Percentiles rank a stretch among this genome's conserved stretches.
Evolutionary conservation across 2,113 vertebrate genomes (phyloP).

Genomic region (Callipepla squamata): DNA sequence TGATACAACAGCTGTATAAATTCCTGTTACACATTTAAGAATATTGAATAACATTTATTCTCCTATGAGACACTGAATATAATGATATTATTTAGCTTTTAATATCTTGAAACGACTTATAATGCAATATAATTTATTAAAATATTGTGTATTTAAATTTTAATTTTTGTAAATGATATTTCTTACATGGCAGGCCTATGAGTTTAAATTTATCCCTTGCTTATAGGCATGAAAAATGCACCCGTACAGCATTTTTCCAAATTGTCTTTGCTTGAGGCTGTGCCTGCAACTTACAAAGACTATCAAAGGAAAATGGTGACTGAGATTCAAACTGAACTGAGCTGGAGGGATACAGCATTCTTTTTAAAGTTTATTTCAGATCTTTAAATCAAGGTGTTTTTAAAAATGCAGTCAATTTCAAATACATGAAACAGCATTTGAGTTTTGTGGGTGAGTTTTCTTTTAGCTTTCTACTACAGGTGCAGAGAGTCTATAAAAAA

Average conservation of each 20-base stretch:
- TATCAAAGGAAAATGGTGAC: slow-evolving; percentile 56
- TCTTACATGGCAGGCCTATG: neutral
- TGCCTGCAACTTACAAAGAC: slow-evolving; percentile 43
- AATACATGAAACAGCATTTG: slow-evolving; percentile 40
- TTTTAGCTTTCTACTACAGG: neutral
- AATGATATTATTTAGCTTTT: neutral
- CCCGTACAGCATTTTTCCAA: neutral
- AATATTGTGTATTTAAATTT: neutral
- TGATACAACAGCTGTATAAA: neutral
- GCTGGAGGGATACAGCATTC: slow-evolving; percentile 18
- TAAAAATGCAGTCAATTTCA: neutral
- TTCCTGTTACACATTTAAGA: neutral
- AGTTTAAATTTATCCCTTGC: neutral
- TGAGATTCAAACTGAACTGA: slow-evolving; percentile 39
- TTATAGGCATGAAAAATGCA: neutral
- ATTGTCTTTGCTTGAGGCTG: slow-evolving; percentile 10
- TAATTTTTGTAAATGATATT: neutral
- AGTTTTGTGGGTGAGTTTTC: neutral
- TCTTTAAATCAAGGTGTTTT: slow-evolving; percentile 23
- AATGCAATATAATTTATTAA: neutral
- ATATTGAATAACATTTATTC: neutral
- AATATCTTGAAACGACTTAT: neutral
- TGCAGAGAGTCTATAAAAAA: neutral
- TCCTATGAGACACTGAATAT: neutral
- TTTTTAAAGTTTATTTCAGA: slow-evolving; percentile 49